Percentiles rank a stretch among this genome's conserved stretches.
phyloP scores from a whole-genome alignment of 2,888 invertebrate species.

The Caenorhabditis doughertyi region DNA sequence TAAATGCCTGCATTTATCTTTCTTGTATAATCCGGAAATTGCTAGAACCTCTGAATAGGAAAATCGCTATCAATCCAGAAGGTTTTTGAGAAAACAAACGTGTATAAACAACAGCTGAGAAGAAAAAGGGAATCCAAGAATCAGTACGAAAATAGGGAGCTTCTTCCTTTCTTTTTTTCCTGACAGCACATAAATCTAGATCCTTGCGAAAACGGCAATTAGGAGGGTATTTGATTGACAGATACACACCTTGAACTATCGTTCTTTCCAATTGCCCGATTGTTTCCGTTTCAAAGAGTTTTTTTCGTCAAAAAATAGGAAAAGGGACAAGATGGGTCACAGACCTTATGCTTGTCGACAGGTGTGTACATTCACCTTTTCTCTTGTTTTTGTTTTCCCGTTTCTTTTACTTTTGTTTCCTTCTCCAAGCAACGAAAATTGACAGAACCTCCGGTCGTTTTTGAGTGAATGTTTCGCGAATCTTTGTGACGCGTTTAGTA shows the following conservation, averaged over 20 bases:
- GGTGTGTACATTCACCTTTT: conserved; percentile 12
- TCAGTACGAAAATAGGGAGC: neutral
- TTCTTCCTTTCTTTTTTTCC: conserved; percentile 8
- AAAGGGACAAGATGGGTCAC: neutral
- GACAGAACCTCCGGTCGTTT: conserved; percentile 13
- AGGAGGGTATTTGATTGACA: conserved; percentile 54
- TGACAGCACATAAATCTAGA: conserved; percentile 54
- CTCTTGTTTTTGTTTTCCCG: neutral
- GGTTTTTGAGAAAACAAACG: neutral
- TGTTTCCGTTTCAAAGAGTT: conserved; percentile 40
- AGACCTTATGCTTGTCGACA: conserved; percentile 39
- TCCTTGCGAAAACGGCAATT: conserved; percentile 47
- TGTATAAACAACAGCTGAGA: neutral
- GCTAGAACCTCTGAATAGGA: conserved; percentile 1
- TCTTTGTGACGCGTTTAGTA: conserved; percentile 54
- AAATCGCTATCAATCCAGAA: conserved; percentile 12
- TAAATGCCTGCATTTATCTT: conserved; percentile 42
- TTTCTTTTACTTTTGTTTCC: conserved; percentile 2
- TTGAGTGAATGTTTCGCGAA: conserved; percentile 52
- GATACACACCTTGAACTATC: conserved; percentile 37
- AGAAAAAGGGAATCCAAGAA: neutral
- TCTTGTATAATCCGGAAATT: conserved; percentile 51
- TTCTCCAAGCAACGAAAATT: conserved; percentile 17
- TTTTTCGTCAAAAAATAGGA: neutral
- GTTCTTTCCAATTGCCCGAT: conserved; percentile 23